phyloP scores from a whole-genome alignment of 2,797 vertebrate genomes.

The Xenops minutus region DNA sequence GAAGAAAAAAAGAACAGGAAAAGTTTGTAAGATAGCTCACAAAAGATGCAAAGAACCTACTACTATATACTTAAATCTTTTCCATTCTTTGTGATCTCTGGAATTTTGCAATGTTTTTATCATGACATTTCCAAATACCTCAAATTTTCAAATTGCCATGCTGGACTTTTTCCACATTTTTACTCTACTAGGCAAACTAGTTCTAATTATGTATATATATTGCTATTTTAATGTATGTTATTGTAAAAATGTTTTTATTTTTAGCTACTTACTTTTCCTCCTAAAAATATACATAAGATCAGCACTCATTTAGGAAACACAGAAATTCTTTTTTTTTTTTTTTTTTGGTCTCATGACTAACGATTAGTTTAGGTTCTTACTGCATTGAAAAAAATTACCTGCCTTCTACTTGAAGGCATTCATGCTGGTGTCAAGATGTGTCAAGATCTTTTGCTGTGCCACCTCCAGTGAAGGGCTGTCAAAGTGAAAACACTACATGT shows the following conservation, averaged over 20 bases:
- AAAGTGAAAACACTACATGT: slow-evolving; percentile 29
- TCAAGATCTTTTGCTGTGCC: slow-evolving; percentile 43
- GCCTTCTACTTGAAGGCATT: slow-evolving; percentile 32
- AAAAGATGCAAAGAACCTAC: background rate
- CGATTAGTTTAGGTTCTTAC: background rate
- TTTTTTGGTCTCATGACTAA: background rate
- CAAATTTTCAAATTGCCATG: background rate
- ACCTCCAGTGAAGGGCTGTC: slow-evolving; percentile 56
- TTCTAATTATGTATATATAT: background rate
- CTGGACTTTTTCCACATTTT: background rate
- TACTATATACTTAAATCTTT: background rate
- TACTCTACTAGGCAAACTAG: background rate
- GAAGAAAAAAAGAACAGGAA: background rate
- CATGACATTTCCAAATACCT: background rate
- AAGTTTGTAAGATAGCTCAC: background rate
- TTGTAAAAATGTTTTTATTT: background rate
- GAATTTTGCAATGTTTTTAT: background rate
- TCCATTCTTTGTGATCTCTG: background rate
- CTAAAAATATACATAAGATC: background rate
- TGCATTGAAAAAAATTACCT: slow-evolving; percentile 32
- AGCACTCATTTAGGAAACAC: background rate
- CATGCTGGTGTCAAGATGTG: slow-evolving; percentile 23
- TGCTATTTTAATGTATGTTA: background rate
- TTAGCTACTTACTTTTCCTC: background rate
- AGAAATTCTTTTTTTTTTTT: background rate